Percentiles rank a stretch among this genome's conserved stretches.
These are phyloP conservation scores for Eupithecia inturbata DNA, from an alignment of 2,888 invertebrate species.

Conservation along the genomic window DNA sequence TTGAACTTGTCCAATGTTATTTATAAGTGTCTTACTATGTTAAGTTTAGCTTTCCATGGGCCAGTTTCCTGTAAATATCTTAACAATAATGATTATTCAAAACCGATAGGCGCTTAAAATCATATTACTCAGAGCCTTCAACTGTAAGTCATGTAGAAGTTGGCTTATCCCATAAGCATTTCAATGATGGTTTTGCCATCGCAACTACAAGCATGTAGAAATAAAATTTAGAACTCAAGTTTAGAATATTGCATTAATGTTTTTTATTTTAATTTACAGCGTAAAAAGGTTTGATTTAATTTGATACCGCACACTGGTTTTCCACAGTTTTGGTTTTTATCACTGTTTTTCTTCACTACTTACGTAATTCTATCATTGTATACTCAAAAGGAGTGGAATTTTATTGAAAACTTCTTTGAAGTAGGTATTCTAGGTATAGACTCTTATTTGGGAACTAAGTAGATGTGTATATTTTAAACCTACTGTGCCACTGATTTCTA, in stretches of 20 bases:
- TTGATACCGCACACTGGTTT: constrained; percentile 35
- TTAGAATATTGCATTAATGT: constrained; percentile 28
- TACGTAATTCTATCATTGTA: background rate
- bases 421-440: background rate
- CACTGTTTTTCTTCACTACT: constrained; percentile 16
- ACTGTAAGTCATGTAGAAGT: background rate
- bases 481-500: background rate
- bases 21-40: background rate
- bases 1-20: constrained; percentile 5
- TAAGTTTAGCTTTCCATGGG: background rate
- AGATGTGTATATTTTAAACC: background rate
- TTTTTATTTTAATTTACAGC: constrained; percentile 69
- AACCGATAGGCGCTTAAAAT: background rate
- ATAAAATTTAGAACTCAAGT: background rate
- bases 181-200: background rate
- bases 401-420: background rate
- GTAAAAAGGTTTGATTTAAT: constrained; percentile 74
- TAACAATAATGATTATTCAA: background rate
- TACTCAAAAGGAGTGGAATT: background rate
- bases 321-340: constrained; percentile 38
- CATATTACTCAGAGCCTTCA: background rate
- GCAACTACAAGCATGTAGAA: background rate
- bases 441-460: background rate
- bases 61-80: background rate
- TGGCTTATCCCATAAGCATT: background rate